Base-by-base conservation (phyloP, 1,140 invertebrate genomes). In the Meloidogyne floridensis region DNA sequence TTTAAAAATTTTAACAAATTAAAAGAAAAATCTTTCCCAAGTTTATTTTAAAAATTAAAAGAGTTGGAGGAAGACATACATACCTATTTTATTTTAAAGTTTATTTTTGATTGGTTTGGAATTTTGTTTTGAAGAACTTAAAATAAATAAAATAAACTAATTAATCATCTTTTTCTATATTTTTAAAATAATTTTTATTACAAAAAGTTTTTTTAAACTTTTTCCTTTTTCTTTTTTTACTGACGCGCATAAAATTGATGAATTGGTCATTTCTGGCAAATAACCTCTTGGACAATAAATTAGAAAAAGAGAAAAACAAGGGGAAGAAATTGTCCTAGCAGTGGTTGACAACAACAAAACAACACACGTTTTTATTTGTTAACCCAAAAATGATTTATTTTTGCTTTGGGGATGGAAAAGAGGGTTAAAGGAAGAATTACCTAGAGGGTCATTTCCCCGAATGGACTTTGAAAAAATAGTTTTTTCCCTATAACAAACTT, bases 361-460 rank as follows among this genome's bases (percentile, higher is more conserved):
- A 65, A 65, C n/a, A 65, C 59, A 65, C 59, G n/a, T 65, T 65
- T 65, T 59, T 59, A 59, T n/a, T n/a, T 65, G 5, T n/a, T 65
- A 65, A 65, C 15, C n/a, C 59, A n/a, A 6, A 65, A 65, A n/a
- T 59, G 7, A 15, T 15, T 59, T 59, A 15, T 56, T 56, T 3
- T 59, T 59, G 47, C 47, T 15, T 59, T 59, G 13, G 13, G 5
- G 13, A 59, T 59, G 4, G 2, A 13, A n/a, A 59, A 59, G 13
- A 59, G 15, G 10, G 13, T 9, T n/a, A 15, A 59, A 15, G 4
- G 13, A 13, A 54, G 53, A 54, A 54, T 9, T 32, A 32, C 32
- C 32, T 32, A 32, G 10, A 54, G 8, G 11, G 11, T 13, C 53
- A 54, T 54, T 54, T 54, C 10, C 0, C 47, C 47, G 53, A 54